Conservation (phyloP, 1,140 invertebrate genomes). For the Drosophila ironensis region DNA sequence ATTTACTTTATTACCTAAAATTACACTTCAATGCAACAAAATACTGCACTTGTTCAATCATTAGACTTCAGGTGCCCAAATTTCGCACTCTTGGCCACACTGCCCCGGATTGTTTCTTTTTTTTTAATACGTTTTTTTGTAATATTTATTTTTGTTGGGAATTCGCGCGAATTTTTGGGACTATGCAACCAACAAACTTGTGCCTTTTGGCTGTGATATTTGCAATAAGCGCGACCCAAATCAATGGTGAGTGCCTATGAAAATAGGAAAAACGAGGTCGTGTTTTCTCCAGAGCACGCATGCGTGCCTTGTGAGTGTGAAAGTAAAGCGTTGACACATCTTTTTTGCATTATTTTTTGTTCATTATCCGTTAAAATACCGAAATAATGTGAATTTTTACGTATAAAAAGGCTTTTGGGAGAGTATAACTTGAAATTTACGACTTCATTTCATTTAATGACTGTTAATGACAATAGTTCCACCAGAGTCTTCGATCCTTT, state of each 20-base stretch:
- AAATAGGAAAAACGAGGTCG: slow-evolving; percentile 9
- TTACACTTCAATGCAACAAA: too few relatives aligned
- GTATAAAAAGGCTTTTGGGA: too few relatives aligned
- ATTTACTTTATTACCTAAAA: too few relatives aligned
- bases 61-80: too few relatives aligned
- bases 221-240: slow-evolving; percentile 8
- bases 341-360: background rate
- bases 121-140: background rate
- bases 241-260: slow-evolving; percentile 10
- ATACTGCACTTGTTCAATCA: too few relatives aligned
- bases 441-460: too few relatives aligned
- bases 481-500: too few relatives aligned
- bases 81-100: background rate
- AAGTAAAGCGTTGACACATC: background rate
- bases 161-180: background rate
- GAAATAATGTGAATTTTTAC: too few relatives aligned
- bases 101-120: background rate
- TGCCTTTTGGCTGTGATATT: slow-evolving; percentile 26
- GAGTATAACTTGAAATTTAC: too few relatives aligned
- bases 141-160: background rate
- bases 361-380: background rate
- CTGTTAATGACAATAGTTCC: too few relatives aligned
- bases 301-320: slow-evolving; percentile 15
- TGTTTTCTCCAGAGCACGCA: slow-evolving; percentile 11
- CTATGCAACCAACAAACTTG: slow-evolving; percentile 17